phyloP scores from a whole-genome alignment of 2,888 invertebrate species.

The Taphrorychus bicolor region DNA sequence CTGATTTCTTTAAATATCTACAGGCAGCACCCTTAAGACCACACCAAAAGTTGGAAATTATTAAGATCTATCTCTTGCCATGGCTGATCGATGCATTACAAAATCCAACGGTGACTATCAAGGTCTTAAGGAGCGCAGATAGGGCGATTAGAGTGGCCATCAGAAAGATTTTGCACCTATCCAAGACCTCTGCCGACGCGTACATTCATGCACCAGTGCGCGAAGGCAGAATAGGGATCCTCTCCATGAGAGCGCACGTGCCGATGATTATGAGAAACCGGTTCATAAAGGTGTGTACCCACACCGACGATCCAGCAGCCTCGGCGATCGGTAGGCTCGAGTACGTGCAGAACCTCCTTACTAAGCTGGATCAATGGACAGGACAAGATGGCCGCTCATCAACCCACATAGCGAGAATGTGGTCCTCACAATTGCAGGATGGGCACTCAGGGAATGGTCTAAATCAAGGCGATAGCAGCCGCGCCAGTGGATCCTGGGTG shows the following conservation, averaged over 20 bases:
- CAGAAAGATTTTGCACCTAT: constrained; percentile 6
- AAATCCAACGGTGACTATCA: background rate
- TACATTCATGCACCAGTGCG: constrained; percentile 6
- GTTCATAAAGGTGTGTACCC: background rate
- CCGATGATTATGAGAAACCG: constrained; percentile 12
- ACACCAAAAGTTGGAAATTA: constrained; percentile 6
- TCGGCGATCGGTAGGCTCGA: background rate
- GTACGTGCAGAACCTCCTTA: background rate
- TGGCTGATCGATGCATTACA: constrained; percentile 10
- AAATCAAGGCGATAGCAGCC: background rate
- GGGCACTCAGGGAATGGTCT: constrained; percentile 41
- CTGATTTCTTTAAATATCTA: constrained; percentile 18
- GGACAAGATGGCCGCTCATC: background rate
- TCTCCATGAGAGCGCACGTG: constrained; percentile 10
- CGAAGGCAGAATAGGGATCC: constrained; percentile 18
- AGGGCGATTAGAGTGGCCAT: constrained; percentile 4
- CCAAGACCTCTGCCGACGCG: constrained; percentile 11
- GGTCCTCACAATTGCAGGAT: constrained; percentile 18
- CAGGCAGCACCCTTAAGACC: constrained; percentile 12
- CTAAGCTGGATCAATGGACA: background rate
- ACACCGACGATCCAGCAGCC: background rate
- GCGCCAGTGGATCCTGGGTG: constrained; percentile 36
- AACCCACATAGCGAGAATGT: constrained; percentile 7
- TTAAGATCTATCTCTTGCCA: constrained; percentile 10
- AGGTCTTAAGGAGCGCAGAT: constrained; percentile 7